These are phyloP conservation scores for Megastigmus dorsalis DNA, from an alignment of 2,888 invertebrate genomes.

Conservation along the genomic window DNA sequence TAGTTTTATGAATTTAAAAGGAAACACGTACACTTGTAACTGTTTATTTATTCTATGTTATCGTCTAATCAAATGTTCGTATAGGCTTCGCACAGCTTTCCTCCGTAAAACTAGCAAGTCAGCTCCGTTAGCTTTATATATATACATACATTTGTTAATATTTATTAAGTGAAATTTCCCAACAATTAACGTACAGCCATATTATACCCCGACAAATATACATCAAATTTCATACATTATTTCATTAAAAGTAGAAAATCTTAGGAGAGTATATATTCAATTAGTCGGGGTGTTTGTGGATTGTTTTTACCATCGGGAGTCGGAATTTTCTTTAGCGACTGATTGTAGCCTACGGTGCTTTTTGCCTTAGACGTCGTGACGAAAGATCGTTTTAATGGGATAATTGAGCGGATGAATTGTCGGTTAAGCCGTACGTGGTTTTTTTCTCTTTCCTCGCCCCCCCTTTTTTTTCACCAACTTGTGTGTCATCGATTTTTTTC, in stretches of 20 bases:
- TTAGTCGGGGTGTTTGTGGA: conserved; percentile 33
- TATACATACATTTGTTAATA: no score
- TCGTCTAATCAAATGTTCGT: no score
- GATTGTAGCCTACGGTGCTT: conserved; percentile 17
- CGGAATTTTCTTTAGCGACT: background rate
- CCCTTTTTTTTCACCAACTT: background rate
- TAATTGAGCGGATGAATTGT: conserved; percentile 51
- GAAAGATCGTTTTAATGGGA: conserved; percentile 54
- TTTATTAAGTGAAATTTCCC: background rate
- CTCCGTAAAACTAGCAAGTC: background rate
- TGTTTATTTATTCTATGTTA: no score
- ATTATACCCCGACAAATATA: background rate
- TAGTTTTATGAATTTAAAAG: no score
- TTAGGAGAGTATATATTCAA: conserved; percentile 27
- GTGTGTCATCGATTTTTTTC: conserved; percentile 43
- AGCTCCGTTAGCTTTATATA: background rate
- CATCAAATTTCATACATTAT: no score
- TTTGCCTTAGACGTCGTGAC: conserved; percentile 45
- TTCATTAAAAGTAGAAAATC: conserved; percentile 14
- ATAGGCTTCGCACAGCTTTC: conserved; percentile 3
- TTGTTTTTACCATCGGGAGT: conserved; percentile 28
- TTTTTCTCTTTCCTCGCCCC: background rate
- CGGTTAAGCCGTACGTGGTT: conserved; percentile 5
- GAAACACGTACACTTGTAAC: no score
- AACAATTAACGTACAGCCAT: background rate